Base-by-base conservation (phyloP, 2,113 vertebrate species). In the Ornithorhynchus anatinus region DNA sequence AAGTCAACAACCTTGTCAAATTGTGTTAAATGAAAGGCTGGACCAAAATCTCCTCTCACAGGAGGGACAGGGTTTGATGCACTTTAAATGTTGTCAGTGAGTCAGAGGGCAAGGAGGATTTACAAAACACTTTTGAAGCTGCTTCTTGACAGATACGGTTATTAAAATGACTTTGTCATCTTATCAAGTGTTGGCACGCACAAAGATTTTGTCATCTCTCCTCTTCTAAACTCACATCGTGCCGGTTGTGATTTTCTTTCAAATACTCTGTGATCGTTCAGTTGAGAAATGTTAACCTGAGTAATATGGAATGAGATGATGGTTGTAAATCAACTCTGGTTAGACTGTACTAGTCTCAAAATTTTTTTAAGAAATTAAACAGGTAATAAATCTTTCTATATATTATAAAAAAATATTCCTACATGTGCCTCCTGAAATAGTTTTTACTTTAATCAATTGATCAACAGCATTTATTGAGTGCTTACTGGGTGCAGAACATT, bases 291-390 rank as follows among this genome's bases (percentile, higher is more conserved):
- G 43, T 40, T 15, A 59, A 54, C 29, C 43, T 29, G 4, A 35
- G 13, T 60, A 72, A 25, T 13, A 74, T 54, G 36, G n/a, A n/a
- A n/a, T 43, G 77, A 67, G 66, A 82, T 80, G 73, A 81, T 86
- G 82, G 74, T 69, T 59, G 38, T 33, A 59, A 69, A 78, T 32
- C 74, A 82, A 72, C 69, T 57, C 70, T 42, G 68, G 67, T 43
- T 83, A 50, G 57, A 43, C 42, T 68, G 27, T 74, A 65, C 54
- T 38, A 52, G 45, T 61, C 38, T 81, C 39, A 63, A 77, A 54
- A 75, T 48, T 0, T 7, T 65, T 81, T 77, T 83, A 48, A 68
- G 79, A 75, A 86, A 83, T 83, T 85, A 81, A 77, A 83, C 72
- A 73, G 60, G 54, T 50, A 78, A 62, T n/a, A n/a, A n/a, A n/a